Evolutionary conservation across 2,888 invertebrate species (phyloP).

Genomic region (Drosophila gaucha): DNA sequence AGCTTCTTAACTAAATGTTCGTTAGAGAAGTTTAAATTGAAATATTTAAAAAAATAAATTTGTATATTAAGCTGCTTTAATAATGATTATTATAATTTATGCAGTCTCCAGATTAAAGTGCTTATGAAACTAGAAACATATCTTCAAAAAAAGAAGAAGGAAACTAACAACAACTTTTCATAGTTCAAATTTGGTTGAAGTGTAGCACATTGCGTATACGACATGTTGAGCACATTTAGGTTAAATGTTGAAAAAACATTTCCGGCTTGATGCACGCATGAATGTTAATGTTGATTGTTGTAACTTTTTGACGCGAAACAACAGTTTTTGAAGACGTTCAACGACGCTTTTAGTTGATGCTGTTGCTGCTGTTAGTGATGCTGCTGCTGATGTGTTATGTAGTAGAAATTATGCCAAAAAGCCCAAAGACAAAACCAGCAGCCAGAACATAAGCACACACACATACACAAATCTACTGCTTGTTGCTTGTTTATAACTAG

Average conservation of each 20-base stretch:
- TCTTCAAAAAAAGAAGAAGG: constrained; percentile 3
- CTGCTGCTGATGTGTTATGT: constrained; percentile 52
- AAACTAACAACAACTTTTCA: constrained; percentile 3
- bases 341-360: constrained; percentile 16
- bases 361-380: neutral
- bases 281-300: constrained; percentile 71
- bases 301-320: constrained; percentile 66
- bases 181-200: constrained; percentile 12
- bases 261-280: constrained; percentile 65
- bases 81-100: no score
- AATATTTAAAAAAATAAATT: no score
- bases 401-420: constrained; percentile 67
- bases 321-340: constrained; percentile 45
- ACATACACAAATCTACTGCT: constrained; percentile 40
- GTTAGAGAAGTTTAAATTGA: no score
- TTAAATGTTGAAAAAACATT: constrained; percentile 70
- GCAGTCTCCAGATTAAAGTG: neutral
- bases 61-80: no score
- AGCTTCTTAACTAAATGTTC: no score
- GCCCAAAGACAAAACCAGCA: constrained; percentile 44
- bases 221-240: constrained; percentile 52
- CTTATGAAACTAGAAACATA: neutral
- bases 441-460: constrained; percentile 40
- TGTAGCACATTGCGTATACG: constrained; percentile 61
- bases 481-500: constrained; percentile 59